Conservation (phyloP, 1,140 invertebrate genomes). For the Bombus waltoni region DNA sequence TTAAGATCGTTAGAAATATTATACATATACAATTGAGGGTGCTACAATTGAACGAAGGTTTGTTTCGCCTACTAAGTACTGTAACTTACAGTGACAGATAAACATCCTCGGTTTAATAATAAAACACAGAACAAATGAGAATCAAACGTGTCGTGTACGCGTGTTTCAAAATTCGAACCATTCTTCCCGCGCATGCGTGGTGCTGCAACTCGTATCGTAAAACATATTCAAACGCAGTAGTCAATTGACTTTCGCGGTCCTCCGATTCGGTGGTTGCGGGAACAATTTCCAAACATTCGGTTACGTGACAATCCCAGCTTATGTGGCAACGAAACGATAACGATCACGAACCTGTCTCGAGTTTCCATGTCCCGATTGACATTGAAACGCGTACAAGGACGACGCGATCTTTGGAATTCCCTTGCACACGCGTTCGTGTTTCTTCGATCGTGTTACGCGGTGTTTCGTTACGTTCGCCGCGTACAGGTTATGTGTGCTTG, state of each 20-base stretch:
- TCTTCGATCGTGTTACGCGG: conserved; percentile 23
- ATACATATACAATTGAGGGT: too few relatives aligned
- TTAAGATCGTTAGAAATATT: neutral
- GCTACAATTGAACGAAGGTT: too few relatives aligned
- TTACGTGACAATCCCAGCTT: conserved; percentile 1
- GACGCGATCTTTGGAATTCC: conserved; percentile 44
- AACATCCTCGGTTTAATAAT: too few relatives aligned
- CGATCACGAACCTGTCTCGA: conserved; percentile 45
- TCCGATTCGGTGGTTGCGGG: neutral
- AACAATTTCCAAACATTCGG: conserved; percentile 4
- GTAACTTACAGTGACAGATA: too few relatives aligned
- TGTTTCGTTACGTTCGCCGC: conserved; percentile 26
- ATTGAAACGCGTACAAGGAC: conserved; percentile 52
- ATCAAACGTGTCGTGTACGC: neutral
- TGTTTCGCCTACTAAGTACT: too few relatives aligned
- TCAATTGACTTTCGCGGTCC: neutral
- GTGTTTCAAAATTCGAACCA: neutral
- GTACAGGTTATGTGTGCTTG: conserved; percentile 9
- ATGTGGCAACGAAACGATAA: conserved; percentile 26
- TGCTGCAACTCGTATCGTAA: too few relatives aligned
- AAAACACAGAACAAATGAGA: too few relatives aligned
- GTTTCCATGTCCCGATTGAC: conserved; percentile 40
- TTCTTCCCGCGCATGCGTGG: neutral
- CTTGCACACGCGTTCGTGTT: conserved; percentile 34
- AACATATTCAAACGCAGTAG: neutral